Evolutionary conservation across 2,888 invertebrate genomes (phyloP), one percentile per base, ranked within the genome.

Genomic region (Limnephilus lunatus): DNA sequence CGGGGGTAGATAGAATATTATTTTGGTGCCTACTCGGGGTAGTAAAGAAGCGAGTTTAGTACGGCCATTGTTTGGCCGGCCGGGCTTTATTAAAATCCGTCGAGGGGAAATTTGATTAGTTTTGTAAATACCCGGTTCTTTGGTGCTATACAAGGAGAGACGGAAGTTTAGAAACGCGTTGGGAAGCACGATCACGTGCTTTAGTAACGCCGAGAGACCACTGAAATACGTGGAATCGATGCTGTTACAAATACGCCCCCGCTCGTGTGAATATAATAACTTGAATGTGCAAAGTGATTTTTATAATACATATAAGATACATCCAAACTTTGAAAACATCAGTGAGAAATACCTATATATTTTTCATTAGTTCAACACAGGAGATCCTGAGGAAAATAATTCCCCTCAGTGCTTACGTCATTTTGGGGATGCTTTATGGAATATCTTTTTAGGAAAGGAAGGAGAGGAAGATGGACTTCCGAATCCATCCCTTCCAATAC

Each of bases 81-180:
- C 68, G 25, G 25, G 68, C 68, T 68, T 68, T 68, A 68, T 68
- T 68, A 68, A 68, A 68, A 68, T 68, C 68, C 68, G 68, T 68
- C 68, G 68, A 68, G 68, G 68, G 68, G 68, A 68, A 68, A 68
- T 68, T 68, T 68, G 68, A 68, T 68, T 68, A 68, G 68, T 68
- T 68, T 68, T 68, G 68, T 68, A 68, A 68, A 68, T 68, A 68
- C 68, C 68, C 68, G 68, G 68, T 68, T 68, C 68, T 68, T 68
- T 68, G 68, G 68, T 68, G 68, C 25, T 25, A 68, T 68, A 68
- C 68, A 68, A n/a, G 9, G 25, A 68, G 25, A n/a, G 68, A 68
- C 68, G 68, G 68, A 68, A 68, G 68, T 68, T 68, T 68, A 25
- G 25, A 68, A 68, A 25, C 25, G 25, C 68, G 68, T 1, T 9